Evolutionary conservation across 2,797 vertebrate species (phyloP), one percentile per base, ranked within the genome.

Genomic region (Intellagama lesueurii): DNA sequence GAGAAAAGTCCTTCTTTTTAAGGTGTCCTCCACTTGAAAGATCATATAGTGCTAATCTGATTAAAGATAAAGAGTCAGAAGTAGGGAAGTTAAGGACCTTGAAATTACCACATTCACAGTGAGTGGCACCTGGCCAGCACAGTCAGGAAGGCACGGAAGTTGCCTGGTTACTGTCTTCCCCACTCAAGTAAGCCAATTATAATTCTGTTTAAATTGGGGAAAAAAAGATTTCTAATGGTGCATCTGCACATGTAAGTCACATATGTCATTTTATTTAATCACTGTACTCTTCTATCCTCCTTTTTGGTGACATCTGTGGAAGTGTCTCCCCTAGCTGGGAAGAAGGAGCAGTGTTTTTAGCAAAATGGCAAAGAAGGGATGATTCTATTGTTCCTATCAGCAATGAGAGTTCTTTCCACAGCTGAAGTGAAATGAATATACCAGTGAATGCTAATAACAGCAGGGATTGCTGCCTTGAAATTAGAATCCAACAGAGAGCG

Each of bases 381-480:
- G 68, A 35, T 26, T 85, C 56, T 76, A 89, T 86, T 85, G 84
- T 89, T 75, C 68, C 66, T 77, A 81, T 85, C 77, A 73, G 69
- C 40, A 85, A 81, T 30, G 35, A 73, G 77, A 47, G 24, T 81
- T 81, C 68, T 75, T 60, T 11, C 60, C 70, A 26, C 70, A 66
- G 77, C 32, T 66, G 69, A 81, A 75, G 40, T 81, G 40, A 85
- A 89, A 85, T 14, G 7, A 56, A 80, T 81, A 80, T 75, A 68
- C 77, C 88, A 89, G 22, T 64, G 77, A 89, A 81, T 85, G 69
- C 75, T 66, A 66, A 66, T 81, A 89, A 66, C 83, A 89, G 77
- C 88, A 81, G 83, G 88, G 72, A 81, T 32, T 77, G 70, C 56
- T 81, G 56, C 44, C 78, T 81, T 81, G 70, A 86, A 86, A 89